Base-by-base conservation (phyloP, 2,113 vertebrate genomes). In the Monopterus albus region DNA sequence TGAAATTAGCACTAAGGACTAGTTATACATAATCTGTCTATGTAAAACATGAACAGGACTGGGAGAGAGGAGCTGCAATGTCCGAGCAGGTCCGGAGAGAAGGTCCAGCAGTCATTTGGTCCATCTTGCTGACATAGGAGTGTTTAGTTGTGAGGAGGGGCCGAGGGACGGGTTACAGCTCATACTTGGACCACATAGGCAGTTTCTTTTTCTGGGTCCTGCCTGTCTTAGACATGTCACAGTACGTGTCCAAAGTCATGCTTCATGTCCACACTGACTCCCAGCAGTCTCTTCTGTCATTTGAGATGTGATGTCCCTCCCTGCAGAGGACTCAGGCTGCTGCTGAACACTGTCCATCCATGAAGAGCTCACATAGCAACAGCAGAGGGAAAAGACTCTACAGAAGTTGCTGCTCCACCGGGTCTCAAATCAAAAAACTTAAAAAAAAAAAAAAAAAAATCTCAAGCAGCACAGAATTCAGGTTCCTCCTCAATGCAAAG, bases 1-100 rank as follows among this genome's bases (percentile, higher is more conserved):
- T 87, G 61, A 91, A 78, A 79, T 77, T 74, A 82, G 83, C 79
- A 87, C 85, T 78, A 78, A 78, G 63, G 78, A 86, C 86, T 81
- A 70, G 82, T 83, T 87, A 84, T 88, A 82, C 72, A 85, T 78
- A 53, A 72, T 89, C 75, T 72, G 69, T 82, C 79, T 87, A 82
- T 82, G 65, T 88, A 75, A 89, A 88, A 87, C 88, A 87, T 87
- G 57, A 79, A 91, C 84, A 86, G 38, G 52, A 59, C 13, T 28
- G 53, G 42, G 55, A 53, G 70, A 31, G 50, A 38, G 50, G 38
- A 21, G 25, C 35, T 15, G 15, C 28, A 25, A 35, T n/a, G 50
- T 74, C 56, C 5, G 11, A 62, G 21, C 20, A 52, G 57, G 38
- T 72, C 73, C 40, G 50, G 38, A 45, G 25, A 26, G 36, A 40